These are phyloP conservation scores for Pterophyllum scalare DNA, from an alignment of 2,113 vertebrate species.

Conservation along the genomic window DNA sequence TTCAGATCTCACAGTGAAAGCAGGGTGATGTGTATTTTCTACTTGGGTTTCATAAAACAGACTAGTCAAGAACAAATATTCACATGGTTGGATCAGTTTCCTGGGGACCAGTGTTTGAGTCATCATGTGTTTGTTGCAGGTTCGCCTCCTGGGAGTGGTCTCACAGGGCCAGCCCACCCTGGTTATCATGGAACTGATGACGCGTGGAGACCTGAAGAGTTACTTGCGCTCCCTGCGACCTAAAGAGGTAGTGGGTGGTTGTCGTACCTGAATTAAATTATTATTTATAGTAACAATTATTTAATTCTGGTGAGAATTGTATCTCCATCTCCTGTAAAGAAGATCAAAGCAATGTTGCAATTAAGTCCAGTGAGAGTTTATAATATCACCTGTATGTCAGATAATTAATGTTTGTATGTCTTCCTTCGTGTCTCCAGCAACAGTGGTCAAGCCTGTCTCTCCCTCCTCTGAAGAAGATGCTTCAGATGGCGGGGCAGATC, in stretches of 20 bases:
- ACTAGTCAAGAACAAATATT: neutral
- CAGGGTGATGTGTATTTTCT: neutral
- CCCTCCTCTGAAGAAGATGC: conserved; percentile 96
- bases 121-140: conserved; percentile 78
- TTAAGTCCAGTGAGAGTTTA: neutral
- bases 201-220: conserved; percentile 95
- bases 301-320: neutral
- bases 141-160: conserved; percentile 95
- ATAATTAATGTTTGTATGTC: neutral
- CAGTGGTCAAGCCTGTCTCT: conserved; percentile 86
- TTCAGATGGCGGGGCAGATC: conserved; percentile 99
- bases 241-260: conserved; percentile 82
- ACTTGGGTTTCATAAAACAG: neutral
- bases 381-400: neutral
- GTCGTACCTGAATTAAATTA: neutral
- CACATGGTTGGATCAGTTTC: neutral
- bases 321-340: neutral
- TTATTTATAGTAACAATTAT: neutral
- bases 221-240: conserved; percentile 93
- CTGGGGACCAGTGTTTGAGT: neutral
- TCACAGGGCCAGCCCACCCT: conserved; percentile 97
- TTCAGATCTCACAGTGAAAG: neutral
- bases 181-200: conserved; percentile 99
- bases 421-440: conserved; percentile 67
- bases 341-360: neutral